A percentile compares a stretch with the other conserved stretches of the same genome.
phyloP scores from a whole-genome alignment of 2,113 vertebrate species.

The Polyodon spathula region DNA sequence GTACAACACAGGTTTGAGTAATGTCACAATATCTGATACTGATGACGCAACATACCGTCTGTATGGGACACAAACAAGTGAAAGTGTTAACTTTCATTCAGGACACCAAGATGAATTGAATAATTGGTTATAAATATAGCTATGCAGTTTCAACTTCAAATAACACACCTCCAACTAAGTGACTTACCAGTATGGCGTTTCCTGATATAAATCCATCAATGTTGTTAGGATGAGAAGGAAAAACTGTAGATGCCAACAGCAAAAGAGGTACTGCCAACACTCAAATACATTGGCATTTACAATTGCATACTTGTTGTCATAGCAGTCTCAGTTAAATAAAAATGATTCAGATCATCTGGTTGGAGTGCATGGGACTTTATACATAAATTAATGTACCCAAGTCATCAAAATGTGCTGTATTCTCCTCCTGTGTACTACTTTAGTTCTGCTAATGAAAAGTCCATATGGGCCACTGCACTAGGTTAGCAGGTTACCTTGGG shows the following conservation, averaged over 20 bases:
- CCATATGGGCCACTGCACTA: not conserved
- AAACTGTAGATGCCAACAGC: not conserved
- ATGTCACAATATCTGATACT: no score
- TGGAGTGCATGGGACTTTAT: slow-evolving; percentile 44
- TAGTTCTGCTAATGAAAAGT: slow-evolving; percentile 10
- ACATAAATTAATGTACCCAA: slow-evolving; percentile 42
- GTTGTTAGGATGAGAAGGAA: not conserved
- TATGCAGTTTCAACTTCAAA: not conserved
- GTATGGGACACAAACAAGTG: no score
- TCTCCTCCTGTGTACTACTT: slow-evolving; percentile 9
- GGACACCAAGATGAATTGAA: not conserved
- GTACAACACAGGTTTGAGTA: no score
- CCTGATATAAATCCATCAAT: not conserved
- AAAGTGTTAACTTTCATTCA: no score
- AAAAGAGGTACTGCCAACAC: not conserved
- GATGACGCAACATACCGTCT: no score
- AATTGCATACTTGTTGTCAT: no score
- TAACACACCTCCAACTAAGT: not conserved
- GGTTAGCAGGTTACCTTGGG: slow-evolving; percentile 3
- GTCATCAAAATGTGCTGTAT: slow-evolving; percentile 1
- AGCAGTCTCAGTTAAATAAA: no score
- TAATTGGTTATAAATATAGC: not conserved
- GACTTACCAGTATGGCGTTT: not conserved
- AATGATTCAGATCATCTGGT: no score
- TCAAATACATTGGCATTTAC: not conserved